phyloP scores from a whole-genome alignment of 2,113 vertebrate genomes.

The Hemibagrus wyckioides region DNA sequence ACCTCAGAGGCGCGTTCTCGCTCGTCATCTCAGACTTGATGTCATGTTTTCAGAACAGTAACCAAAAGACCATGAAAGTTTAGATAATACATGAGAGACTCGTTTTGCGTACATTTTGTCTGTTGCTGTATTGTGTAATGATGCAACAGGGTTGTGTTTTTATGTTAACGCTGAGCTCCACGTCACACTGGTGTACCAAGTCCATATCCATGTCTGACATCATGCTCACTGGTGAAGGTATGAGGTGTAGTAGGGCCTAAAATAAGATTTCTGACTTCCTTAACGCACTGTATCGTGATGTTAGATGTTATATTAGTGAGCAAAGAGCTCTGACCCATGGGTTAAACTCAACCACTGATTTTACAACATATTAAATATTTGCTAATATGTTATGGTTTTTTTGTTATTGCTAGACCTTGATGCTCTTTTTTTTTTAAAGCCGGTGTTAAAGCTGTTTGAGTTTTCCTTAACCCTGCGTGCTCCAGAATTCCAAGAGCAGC shows the following conservation, averaged over 20 bases:
- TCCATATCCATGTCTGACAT: conserved; percentile 65
- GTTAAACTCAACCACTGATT: not conserved
- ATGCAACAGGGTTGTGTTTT: not conserved
- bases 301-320: no score
- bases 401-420: not conserved
- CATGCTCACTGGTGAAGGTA: conserved; percentile 60
- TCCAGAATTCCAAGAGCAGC: conserved; percentile 73
- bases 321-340: not conserved
- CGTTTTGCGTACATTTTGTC: not conserved
- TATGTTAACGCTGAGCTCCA: no score
- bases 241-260: conserved; percentile 65
- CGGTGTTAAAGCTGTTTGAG: conserved; percentile 38
- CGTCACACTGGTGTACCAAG: conserved; percentile 59
- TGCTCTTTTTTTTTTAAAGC: conserved; percentile 16
- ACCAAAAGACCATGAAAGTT: not conserved
- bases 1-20: no score
- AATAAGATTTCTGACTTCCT: not conserved
- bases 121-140: not conserved
- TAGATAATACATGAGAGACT: not conserved
- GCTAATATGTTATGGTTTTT: not conserved
- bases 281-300: not conserved
- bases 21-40: not conserved
- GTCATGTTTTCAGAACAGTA: not conserved
- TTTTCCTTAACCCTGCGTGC: conserved; percentile 65
- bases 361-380: not conserved